These are phyloP conservation scores for Orchesella cincta DNA, from an alignment of 1,140 invertebrate genomes.

Conservation along the genomic window DNA sequence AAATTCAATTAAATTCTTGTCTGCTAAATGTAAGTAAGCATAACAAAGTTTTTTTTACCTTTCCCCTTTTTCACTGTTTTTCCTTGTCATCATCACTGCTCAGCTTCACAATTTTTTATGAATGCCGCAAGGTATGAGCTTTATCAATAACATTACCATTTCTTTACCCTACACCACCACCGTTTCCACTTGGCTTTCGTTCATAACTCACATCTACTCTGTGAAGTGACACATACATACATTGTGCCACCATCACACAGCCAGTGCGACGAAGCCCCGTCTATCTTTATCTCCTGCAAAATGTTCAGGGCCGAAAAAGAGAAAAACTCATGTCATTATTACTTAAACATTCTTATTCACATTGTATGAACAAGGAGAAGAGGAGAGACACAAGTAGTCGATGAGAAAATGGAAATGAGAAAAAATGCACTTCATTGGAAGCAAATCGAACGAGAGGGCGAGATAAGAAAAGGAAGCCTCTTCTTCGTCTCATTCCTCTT, in stretches of 20 bases:
- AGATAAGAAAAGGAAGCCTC: conserved; percentile 20
- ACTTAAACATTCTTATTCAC: conserved; percentile 8
- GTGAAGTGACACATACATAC: too few species aligned
- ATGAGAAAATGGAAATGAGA: conserved; percentile 28
- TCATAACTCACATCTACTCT: not conserved
- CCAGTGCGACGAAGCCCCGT: not conserved
- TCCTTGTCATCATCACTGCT: not conserved
- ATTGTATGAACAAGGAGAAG: not conserved
- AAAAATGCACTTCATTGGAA: conserved; percentile 29
- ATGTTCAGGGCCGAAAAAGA: not conserved
- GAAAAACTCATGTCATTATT: conserved; percentile 20
- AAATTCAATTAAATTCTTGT: conserved; percentile 21
- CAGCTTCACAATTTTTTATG: not conserved
- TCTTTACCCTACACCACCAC: not conserved
- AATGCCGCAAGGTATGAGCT: not conserved
- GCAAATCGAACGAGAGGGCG: conserved; percentile 27
- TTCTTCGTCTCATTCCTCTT: conserved; percentile 12
- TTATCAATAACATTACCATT: conserved; percentile 6
- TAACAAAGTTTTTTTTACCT: not conserved
- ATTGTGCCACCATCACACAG: too few species aligned
- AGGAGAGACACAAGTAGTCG: not conserved
- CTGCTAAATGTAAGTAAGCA: not conserved
- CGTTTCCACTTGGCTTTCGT: not conserved
- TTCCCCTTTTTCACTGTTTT: not conserved
- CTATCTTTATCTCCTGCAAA: not conserved